phyloP scores from a whole-genome alignment of 1,140 invertebrate genomes.

The Drosophila cardini region DNA sequence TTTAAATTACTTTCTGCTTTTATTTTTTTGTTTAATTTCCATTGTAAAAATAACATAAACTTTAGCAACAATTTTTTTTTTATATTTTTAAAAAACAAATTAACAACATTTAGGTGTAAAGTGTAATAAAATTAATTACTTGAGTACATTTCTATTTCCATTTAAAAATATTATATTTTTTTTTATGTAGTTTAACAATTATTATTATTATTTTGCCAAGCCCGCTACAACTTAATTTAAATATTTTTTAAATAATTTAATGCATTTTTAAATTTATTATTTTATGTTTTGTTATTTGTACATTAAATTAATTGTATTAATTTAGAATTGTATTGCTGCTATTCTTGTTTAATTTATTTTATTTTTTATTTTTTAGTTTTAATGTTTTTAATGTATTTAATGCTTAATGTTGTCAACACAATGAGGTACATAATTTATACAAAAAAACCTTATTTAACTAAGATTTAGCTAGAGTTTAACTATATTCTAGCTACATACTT shows the following conservation, averaged over 20 bases:
- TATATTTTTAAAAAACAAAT: slow-evolving; percentile 77
- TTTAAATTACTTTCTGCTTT: slow-evolving; percentile 32
- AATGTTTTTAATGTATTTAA: no score
- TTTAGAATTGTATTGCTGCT: slow-evolving; percentile 75
- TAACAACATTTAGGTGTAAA: slow-evolving; percentile 66
- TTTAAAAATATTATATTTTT: slow-evolving; percentile 51
- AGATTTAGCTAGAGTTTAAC: slow-evolving; percentile 42
- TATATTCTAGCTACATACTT: slow-evolving; percentile 34
- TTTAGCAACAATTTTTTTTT: slow-evolving; percentile 71
- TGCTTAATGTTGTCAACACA: slow-evolving; percentile 65
- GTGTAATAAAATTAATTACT: slow-evolving; percentile 66
- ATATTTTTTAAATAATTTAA: slow-evolving; percentile 18
- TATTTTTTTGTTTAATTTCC: slow-evolving; percentile 27
- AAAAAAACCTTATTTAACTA: slow-evolving; percentile 38
- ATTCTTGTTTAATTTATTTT: slow-evolving; percentile 39
- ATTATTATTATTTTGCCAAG: slow-evolving; percentile 48
- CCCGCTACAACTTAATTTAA: slow-evolving; percentile 37
- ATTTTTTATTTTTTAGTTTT: no score
- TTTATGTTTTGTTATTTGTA: slow-evolving; percentile 55
- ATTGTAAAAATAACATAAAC: slow-evolving; percentile 69
- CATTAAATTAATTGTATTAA: slow-evolving; percentile 64
- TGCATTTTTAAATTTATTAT: slow-evolving; percentile 8
- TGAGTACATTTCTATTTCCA: slow-evolving; percentile 68
- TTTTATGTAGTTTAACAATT: slow-evolving; percentile 33
- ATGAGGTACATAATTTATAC: slow-evolving; percentile 81